Evolutionary conservation across 2,888 invertebrate genomes (phyloP).

Genomic region (Caenorhabditis japonica): DNA sequence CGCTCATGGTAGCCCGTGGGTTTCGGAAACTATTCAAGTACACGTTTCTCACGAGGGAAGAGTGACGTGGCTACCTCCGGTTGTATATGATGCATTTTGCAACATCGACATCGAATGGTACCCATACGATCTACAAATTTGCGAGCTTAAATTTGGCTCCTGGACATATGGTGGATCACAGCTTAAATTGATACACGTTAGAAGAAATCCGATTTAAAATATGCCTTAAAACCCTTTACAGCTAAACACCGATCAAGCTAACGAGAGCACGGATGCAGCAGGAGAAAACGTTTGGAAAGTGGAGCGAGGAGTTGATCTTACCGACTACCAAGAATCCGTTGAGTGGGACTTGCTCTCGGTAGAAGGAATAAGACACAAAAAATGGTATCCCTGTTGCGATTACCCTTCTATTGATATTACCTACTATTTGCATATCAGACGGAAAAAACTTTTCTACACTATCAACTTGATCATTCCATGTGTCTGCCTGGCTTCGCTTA

Average conservation of each 20-base stretch:
- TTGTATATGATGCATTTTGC: slow-evolving; percentile 75
- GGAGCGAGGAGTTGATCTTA: slow-evolving; percentile 71
- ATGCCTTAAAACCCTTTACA: slow-evolving; percentile 38
- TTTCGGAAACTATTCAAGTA: slow-evolving; percentile 70
- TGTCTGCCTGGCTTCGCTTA: slow-evolving; percentile 69
- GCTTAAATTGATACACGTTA: slow-evolving; percentile 74
- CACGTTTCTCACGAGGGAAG: slow-evolving; percentile 68
- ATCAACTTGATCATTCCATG: slow-evolving; percentile 75
- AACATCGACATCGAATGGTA: slow-evolving; percentile 76
- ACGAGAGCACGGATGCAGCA: slow-evolving; percentile 34
- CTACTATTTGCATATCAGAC: slow-evolving; percentile 81
- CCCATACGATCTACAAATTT: slow-evolving; percentile 75
- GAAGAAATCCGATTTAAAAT: background rate
- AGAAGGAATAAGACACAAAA: slow-evolving; percentile 83
- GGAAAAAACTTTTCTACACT: slow-evolving; percentile 82
- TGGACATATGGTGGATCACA: slow-evolving; percentile 77
- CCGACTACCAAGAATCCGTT: slow-evolving; percentile 73
- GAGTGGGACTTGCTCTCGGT: slow-evolving; percentile 76
- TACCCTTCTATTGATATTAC: slow-evolving; percentile 77
- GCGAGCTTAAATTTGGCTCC: slow-evolving; percentile 76
- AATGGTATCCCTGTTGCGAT: slow-evolving; percentile 75
- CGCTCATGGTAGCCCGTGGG: slow-evolving; percentile 75
- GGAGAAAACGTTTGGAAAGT: slow-evolving; percentile 60
- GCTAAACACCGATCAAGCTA: slow-evolving; percentile 60
- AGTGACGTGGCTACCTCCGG: slow-evolving; percentile 72